Base-by-base conservation (phyloP, 2,797 vertebrate genomes). In the Cetoscarus ocellatus region DNA sequence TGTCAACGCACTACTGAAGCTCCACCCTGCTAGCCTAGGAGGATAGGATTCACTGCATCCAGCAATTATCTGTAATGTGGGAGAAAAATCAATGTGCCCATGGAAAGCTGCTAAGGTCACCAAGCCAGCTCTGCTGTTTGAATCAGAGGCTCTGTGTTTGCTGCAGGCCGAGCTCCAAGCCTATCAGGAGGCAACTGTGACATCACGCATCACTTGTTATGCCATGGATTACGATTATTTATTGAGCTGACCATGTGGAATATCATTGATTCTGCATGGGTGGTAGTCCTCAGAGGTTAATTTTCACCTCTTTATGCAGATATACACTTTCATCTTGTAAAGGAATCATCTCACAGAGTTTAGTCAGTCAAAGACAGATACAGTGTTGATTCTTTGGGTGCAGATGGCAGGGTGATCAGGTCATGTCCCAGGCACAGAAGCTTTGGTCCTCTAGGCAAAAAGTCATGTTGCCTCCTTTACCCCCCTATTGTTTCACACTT, bases 11-110 rank as follows among this genome's bases (percentile, higher is more conserved):
- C 75, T 77, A 86, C 87, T 88, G 77, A 86, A 71, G 86, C 92
- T 85, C 90, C 88, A 77, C 83, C 90, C 82, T 76, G 90, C 88
- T 84, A 85, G 91, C 86, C 85, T 73, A 95, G 94, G 94, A 96
- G 95, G 94, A 96, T 96, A 93, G 90, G 91, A 93, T 97, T 97
- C 91, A 90, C 91, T 93, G 88, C 87, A 84, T 78, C 95, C 93
- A 96, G 95, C 96, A 96, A 96, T 96, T 96, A 97, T 94, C 75
- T 94, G 95, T 95, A 97, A 97, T 83, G 90, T 69, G 86, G 94
- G 94, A 96, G 90, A 94, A 95, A 95, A 96, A 96, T 96, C 96
- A 93, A 96, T 95, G 93, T 78, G 88, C 84, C 89, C 87, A 85
- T 91, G 94, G 92, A 87, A 92, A 93, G 92, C 79, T 91, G 87